phyloP scores from a whole-genome alignment of 1,140 invertebrate genomes.

The Sycophila sp. region DNA sequence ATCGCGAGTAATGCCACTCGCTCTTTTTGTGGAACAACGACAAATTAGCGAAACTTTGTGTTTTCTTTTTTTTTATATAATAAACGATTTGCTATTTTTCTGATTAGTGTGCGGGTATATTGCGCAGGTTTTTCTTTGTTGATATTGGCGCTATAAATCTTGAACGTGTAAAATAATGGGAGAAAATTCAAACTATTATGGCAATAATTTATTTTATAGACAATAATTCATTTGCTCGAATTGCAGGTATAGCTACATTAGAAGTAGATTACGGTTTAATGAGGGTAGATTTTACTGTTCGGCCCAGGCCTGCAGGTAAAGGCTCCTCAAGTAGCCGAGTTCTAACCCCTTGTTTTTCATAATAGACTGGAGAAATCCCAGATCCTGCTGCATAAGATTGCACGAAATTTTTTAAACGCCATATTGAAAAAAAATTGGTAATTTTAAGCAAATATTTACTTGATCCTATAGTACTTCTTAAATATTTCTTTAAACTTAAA shows the following conservation, averaged over 20 bases:
- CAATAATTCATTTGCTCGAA: constrained; percentile 29
- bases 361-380: neutral
- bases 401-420: neutral
- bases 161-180: neutral
- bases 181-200: constrained; percentile 22
- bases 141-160: too few relatives aligned
- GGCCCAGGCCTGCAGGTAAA: constrained; percentile 13
- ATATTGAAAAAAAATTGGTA: too few relatives aligned
- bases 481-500: too few relatives aligned
- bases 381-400: neutral
- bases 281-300: constrained; percentile 16
- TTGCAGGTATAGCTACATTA: constrained; percentile 31
- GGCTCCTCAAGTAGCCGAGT: neutral
- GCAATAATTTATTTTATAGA: constrained; percentile 14
- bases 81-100: too few relatives aligned
- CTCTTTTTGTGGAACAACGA: too few relatives aligned
- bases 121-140: too few relatives aligned
- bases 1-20: too few relatives aligned
- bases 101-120: too few relatives aligned
- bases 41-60: too few relatives aligned
- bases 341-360: constrained; percentile 25
- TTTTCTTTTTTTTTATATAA: too few relatives aligned
- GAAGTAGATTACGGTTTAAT: constrained; percentile 32
- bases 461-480: too few relatives aligned
- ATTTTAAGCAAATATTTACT: neutral